Evolutionary conservation across 2,888 invertebrate species (phyloP).

Genomic region (Rhingia campestris): DNA sequence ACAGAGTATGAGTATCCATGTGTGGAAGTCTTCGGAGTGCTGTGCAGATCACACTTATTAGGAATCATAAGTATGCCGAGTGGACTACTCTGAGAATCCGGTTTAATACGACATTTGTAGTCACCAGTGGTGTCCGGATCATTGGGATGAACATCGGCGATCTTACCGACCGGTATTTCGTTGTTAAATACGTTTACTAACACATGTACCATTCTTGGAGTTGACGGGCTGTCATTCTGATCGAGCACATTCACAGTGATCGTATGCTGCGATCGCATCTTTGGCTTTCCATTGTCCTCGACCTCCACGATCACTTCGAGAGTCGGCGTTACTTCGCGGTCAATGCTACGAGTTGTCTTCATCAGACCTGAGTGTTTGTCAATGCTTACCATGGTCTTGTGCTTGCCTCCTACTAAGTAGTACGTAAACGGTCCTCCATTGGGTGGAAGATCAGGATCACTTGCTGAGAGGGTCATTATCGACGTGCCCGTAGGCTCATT

Average conservation of each 20-base stretch:
- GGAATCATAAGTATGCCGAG: constrained; percentile 88
- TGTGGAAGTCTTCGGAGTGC: constrained; percentile 87
- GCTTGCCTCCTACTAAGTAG: constrained; percentile 89
- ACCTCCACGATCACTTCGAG: constrained; percentile 91
- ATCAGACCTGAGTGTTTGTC: constrained; percentile 92
- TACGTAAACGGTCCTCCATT: constrained; percentile 96
- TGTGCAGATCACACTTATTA: constrained; percentile 90
- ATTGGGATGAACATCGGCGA: constrained; percentile 95
- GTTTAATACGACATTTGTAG: constrained; percentile 92
- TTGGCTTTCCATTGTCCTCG: constrained; percentile 93
- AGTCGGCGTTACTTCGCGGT: constrained; percentile 90
- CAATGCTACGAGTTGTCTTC: constrained; percentile 90
- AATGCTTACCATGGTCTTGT: constrained; percentile 89
- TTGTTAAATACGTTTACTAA: constrained; percentile 91
- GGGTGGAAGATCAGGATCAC: constrained; percentile 93
- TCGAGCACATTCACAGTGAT: constrained; percentile 91
- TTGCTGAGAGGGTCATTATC: constrained; percentile 92
- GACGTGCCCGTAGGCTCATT: constrained; percentile 93
- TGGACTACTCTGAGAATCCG: constrained; percentile 83
- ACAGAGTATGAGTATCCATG: constrained; percentile 91
- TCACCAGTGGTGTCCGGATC: constrained; percentile 95
- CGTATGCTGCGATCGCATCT: constrained; percentile 91
- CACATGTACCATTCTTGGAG: constrained; percentile 91
- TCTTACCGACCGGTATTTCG: constrained; percentile 89
- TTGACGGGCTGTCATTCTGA: constrained; percentile 95